Conservation (phyloP, 2,113 vertebrate genomes). For the Antechinus flavipes region DNA sequence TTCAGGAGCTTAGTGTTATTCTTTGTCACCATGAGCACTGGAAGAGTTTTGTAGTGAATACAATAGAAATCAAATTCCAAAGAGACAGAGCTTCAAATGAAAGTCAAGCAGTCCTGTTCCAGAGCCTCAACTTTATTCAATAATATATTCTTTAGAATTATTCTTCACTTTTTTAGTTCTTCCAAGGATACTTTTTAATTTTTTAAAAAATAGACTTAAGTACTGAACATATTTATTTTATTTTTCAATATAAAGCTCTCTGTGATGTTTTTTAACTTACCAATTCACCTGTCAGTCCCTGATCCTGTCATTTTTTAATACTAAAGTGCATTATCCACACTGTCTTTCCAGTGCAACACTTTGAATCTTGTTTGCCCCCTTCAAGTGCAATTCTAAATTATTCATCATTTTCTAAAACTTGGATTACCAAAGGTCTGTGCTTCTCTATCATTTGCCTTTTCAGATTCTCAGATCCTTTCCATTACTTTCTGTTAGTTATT, state of each 20-base stretch:
- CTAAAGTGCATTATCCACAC: not conserved
- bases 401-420: conserved; percentile 8
- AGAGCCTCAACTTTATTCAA: not conserved
- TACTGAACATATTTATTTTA: not conserved
- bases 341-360: not conserved
- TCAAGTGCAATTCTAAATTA: conserved; percentile 4
- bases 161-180: not conserved
- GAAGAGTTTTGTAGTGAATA: not conserved
- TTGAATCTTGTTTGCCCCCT: not conserved
- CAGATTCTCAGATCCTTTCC: not conserved
- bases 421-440: not conserved
- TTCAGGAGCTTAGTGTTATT: not conserved
- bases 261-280: not conserved
- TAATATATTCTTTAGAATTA: not conserved
- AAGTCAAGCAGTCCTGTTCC: not conserved
- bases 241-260: not conserved
- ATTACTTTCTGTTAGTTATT: conserved; percentile 18
- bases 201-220: not conserved
- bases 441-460: conserved; percentile 10
- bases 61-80: not conserved
- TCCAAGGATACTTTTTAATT: not conserved
- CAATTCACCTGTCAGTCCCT: not conserved
- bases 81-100: not conserved
- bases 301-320: not conserved
- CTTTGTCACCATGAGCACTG: not conserved